Evolutionary conservation across 2,113 vertebrate species (phyloP), one percentile per base, ranked within the genome.

Genomic region (Sylvicapra grimmia): DNA sequence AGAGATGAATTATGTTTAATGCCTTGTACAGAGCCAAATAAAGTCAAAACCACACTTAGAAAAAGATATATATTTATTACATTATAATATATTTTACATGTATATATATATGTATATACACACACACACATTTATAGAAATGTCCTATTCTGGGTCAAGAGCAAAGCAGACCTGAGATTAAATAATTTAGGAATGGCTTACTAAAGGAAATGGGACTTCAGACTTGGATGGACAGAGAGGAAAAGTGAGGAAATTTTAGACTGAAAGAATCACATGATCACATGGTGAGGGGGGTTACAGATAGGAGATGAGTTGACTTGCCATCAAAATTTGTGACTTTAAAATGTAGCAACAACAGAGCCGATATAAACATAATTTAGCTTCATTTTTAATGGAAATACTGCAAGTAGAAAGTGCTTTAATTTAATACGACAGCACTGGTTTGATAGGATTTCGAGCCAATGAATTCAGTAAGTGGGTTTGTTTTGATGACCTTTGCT

Each of bases 401-500:
- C n/a, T 92, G 56, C 21, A 29, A 92, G 68, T 85, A 54, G 90
- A 88, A 96, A 75, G 29, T 82, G 92, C 47, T 86, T 95, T 86
- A 86, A 94, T 96, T 94, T 95, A 93, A 83, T 96, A 93, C 65
- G 77, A 91, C 94, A 91, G 54, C 33, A n/a, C 72, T 89, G 25
- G 27, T 93, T 97, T 97, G 94, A 94, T 44, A 97, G 51, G 19
- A 97, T 97, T 91, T 98, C 4, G 19, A 90, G 86, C 85, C 97
- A 84, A 59, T 91, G 77, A 97, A 95, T 95, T 97, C 88, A 93
- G 92, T 95, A 90, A 97, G 85, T 94, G 47, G 40, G 68, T 97
- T 97, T 98, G 95, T 98, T 97, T 96, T 97, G 54, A 97, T 98
- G 97, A 97, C 97, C 97, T 98, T 98, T 95, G 88, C 94, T 97